These are phyloP conservation scores for Turritopsis dohrnii DNA, from an alignment of 30 jellyfish, hydroid and myxozoan species.

Conservation along the genomic window DNA sequence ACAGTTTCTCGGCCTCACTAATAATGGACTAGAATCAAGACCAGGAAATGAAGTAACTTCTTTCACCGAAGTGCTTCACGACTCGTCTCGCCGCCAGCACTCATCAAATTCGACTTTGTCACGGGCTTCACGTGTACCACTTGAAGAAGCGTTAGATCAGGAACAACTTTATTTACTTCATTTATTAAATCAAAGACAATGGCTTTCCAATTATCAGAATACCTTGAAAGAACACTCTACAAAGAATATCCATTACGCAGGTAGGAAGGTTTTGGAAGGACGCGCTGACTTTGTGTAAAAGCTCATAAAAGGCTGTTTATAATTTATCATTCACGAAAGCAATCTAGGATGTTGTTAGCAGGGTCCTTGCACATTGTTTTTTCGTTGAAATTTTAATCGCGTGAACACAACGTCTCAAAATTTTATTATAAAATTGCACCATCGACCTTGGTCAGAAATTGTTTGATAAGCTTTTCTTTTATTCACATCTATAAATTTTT, in stretches of 20 bases:
- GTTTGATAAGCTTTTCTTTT: too few relatives aligned
- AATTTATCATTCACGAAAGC: too few relatives aligned
- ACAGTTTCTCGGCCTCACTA: not conserved
- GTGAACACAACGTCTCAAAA: too few relatives aligned
- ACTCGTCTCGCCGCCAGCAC: too few relatives aligned
- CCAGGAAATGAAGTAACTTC: not conserved
- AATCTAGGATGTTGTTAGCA: too few relatives aligned
- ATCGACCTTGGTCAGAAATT: too few relatives aligned
- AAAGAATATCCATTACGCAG: not conserved
- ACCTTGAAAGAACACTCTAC: not conserved
- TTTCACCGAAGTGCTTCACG: not conserved
- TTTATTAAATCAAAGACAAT: not conserved
- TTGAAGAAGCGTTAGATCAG: not conserved
- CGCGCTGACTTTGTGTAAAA: not conserved
- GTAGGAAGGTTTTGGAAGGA: not conserved
- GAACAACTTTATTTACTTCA: not conserved
- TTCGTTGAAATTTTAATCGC: too few relatives aligned
- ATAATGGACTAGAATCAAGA: not conserved
- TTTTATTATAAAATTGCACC: too few relatives aligned
- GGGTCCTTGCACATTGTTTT: too few relatives aligned
- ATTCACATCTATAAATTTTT: too few relatives aligned
- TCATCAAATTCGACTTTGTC: too few relatives aligned
- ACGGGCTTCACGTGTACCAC: not conserved
- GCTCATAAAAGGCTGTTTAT: too few relatives aligned
- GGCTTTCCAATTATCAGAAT: not conserved